phyloP scores from a whole-genome alignment of 2,888 invertebrate species.

The Nomada ruficornis region DNA sequence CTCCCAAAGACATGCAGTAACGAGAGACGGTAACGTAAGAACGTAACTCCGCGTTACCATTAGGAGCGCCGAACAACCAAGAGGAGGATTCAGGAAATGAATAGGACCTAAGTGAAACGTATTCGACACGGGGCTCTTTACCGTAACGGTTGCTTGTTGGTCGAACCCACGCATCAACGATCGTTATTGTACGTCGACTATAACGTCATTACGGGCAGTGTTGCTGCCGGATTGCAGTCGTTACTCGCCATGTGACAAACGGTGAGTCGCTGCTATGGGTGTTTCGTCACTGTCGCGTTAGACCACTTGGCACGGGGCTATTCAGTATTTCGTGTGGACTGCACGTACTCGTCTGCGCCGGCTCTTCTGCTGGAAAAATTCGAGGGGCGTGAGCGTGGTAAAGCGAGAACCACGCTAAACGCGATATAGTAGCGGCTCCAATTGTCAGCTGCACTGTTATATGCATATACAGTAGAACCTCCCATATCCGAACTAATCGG shows the following conservation, averaged over 20 bases:
- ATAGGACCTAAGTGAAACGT: constrained; percentile 68
- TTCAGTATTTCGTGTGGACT: constrained; percentile 29
- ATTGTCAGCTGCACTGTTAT: too few species aligned
- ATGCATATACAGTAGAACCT: too few species aligned
- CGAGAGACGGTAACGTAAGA: constrained; percentile 41
- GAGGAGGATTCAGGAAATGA: constrained; percentile 66
- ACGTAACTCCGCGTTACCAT: constrained; percentile 51
- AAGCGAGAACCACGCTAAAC: too few species aligned
- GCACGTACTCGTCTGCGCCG: neutral
- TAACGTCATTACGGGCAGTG: constrained; percentile 76
- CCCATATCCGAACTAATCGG: too few species aligned
- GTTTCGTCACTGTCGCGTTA: constrained; percentile 42
- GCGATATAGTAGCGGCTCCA: too few species aligned
- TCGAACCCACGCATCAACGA: constrained; percentile 74
- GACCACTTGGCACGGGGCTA: constrained; percentile 58
- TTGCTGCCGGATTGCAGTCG: constrained; percentile 57
- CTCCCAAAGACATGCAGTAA: constrained; percentile 17
- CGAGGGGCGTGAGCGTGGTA: too few species aligned
- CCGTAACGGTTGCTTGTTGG: constrained; percentile 71
- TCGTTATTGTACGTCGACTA: constrained; percentile 75
- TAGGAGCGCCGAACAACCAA: constrained; percentile 43
- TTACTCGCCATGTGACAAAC: constrained; percentile 65
- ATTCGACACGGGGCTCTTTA: constrained; percentile 65
- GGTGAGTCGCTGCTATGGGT: constrained; percentile 53
- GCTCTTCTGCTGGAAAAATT: too few species aligned